These are phyloP conservation scores for Ametastegia equiseti DNA, from an alignment of 2,888 invertebrate genomes.

Conservation along the genomic window DNA sequence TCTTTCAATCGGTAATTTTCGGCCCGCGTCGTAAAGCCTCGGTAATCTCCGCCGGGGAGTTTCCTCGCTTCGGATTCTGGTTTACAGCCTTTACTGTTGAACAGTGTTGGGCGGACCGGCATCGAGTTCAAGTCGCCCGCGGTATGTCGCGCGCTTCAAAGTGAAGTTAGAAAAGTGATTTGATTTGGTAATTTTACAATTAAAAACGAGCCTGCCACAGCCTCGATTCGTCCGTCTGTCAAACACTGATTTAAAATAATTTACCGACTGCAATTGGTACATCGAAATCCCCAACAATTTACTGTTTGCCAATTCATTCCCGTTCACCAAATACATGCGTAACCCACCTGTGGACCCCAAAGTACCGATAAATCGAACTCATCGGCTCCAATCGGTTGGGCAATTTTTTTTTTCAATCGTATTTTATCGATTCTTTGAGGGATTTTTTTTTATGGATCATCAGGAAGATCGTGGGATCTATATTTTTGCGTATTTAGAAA, in stretches of 20 bases:
- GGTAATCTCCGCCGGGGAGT: constrained; percentile 47
- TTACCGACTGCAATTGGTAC: too few relatives aligned
- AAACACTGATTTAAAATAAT: neutral
- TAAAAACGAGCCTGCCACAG: neutral
- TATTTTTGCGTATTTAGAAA: too few relatives aligned
- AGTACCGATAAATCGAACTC: neutral
- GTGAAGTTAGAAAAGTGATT: constrained; percentile 59
- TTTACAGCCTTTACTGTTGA: constrained; percentile 44
- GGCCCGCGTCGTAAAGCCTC: constrained; percentile 51
- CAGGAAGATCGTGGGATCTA: neutral
- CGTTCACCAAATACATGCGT: neutral
- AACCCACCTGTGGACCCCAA: neutral
- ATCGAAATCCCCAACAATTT: too few relatives aligned
- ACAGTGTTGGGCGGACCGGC: constrained; percentile 64
- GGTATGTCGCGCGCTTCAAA: constrained; percentile 62
- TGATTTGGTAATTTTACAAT: constrained; percentile 60
- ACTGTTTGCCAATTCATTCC: too few relatives aligned
- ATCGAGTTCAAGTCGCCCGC: constrained; percentile 58
- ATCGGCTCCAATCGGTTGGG: neutral
- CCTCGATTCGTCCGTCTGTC: neutral
- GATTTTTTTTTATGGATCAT: neutral
- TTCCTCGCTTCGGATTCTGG: constrained; percentile 46
- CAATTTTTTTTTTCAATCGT: neutral
- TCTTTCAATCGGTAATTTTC: constrained; percentile 4
- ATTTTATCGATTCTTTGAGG: neutral